These are phyloP conservation scores for Poecilia velifera DNA, from an alignment of 2,797 vertebrate genomes.

Conservation along the genomic window DNA sequence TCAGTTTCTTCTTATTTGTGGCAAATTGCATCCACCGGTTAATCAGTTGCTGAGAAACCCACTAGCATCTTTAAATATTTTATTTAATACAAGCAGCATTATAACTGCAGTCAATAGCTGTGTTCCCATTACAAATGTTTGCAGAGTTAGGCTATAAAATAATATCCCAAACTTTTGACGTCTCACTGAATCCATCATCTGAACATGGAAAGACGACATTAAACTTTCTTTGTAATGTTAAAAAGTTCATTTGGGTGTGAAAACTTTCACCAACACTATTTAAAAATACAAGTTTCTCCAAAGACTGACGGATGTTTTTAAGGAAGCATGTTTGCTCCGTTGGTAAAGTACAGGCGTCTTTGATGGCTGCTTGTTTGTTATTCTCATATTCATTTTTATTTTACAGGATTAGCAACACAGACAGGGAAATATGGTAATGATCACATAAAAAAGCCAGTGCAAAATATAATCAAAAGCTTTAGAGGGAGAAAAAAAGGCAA, in stretches of 20 bases:
- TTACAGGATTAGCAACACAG: slow-evolving; percentile 47
- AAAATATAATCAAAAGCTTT: slow-evolving; percentile 58
- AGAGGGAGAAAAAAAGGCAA: slow-evolving; percentile 13
- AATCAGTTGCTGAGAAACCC: too few species aligned
- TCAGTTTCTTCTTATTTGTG: too few species aligned
- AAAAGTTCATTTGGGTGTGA: background rate
- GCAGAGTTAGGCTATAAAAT: too few species aligned
- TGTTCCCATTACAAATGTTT: too few species aligned
- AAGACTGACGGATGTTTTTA: slow-evolving; percentile 60
- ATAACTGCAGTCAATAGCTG: too few species aligned
- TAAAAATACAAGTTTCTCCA: slow-evolving; percentile 42
- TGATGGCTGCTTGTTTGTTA: slow-evolving; percentile 62
- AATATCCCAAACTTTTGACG: too few species aligned
- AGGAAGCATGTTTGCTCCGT: slow-evolving; percentile 34
- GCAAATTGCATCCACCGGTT: too few species aligned
- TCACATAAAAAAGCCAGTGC: slow-evolving; percentile 32
- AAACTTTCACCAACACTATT: background rate
- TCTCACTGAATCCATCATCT: too few species aligned
- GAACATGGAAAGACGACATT: too few species aligned
- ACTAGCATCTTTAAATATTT: too few species aligned
- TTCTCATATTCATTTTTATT: slow-evolving; percentile 37
- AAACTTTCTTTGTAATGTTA: background rate
- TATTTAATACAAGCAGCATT: too few species aligned
- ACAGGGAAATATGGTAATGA: slow-evolving; percentile 57
- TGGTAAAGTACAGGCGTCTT: slow-evolving; percentile 28